These are phyloP conservation scores for Pygmarrhopalites habei DNA, from an alignment of 1,140 invertebrate genomes.

Conservation along the genomic window DNA sequence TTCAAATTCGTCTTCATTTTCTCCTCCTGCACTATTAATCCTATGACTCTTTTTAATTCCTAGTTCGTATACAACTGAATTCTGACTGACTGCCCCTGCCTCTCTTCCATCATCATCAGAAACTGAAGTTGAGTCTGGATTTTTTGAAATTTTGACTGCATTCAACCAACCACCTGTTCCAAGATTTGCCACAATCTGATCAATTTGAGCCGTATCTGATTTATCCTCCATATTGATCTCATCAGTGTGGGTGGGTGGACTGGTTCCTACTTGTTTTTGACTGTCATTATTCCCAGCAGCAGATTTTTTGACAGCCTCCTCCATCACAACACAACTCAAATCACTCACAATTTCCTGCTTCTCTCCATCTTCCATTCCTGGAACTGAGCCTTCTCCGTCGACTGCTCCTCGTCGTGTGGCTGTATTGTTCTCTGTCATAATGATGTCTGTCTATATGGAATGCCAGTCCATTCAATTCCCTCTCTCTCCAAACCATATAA, in stretches of 20 bases:
- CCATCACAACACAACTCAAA: neutral
- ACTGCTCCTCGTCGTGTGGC: too few relatives aligned
- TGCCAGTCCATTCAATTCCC: too few relatives aligned
- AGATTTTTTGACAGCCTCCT: neutral
- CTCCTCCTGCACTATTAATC: neutral
- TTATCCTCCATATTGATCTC: neutral
- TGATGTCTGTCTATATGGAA: too few relatives aligned
- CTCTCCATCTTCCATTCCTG: too few relatives aligned
- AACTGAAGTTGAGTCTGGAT: neutral
- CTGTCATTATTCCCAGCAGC: neutral
- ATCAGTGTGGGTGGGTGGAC: neutral
- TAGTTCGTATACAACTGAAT: neutral
- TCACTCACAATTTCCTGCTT: neutral
- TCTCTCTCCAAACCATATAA: too few relatives aligned
- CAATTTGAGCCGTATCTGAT: neutral
- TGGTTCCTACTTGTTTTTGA: neutral
- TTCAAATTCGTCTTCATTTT: neutral
- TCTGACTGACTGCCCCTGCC: neutral
- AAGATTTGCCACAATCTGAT: neutral
- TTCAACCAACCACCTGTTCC: neutral
- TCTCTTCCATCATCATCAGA: neutral
- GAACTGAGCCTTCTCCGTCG: too few relatives aligned
- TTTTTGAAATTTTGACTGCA: neutral
- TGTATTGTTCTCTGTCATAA: too few relatives aligned
- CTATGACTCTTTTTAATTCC: neutral